phyloP scores from a whole-genome alignment of 2,113 vertebrate genomes.

The Tor tambroides region DNA sequence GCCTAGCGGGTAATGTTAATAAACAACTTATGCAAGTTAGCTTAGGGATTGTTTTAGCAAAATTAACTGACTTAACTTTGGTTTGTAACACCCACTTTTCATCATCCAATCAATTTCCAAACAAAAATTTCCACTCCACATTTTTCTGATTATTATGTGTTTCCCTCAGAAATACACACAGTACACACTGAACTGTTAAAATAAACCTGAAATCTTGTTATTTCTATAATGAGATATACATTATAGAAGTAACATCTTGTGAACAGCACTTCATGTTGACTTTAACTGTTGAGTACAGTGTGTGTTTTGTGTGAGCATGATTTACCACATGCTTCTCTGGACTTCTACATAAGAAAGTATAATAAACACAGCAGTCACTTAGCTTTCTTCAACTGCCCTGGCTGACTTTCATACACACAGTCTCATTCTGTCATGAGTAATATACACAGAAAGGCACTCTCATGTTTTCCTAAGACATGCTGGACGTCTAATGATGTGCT shows the following conservation, averaged over 20 bases:
- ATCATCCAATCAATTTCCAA: not conserved
- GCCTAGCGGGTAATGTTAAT: not conserved
- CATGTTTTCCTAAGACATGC: slow-evolving; percentile 21
- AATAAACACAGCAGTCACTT: slow-evolving; percentile 51
- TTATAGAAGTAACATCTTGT: not conserved
- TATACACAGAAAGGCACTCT: slow-evolving; percentile 37
- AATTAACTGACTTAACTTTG: not conserved
- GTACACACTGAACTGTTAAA: not conserved
- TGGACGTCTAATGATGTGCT: slow-evolving; percentile 32
- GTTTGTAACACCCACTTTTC: not conserved
- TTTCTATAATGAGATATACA: not conserved
- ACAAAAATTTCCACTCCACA: not conserved
- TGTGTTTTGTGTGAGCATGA: slow-evolving; percentile 21
- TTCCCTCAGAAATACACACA: not conserved
- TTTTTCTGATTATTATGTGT: not conserved
- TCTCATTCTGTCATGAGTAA: slow-evolving; percentile 14
- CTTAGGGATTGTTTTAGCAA: not conserved
- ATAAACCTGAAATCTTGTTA: not conserved
- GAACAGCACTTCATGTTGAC: not conserved
- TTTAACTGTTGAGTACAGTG: not conserved
- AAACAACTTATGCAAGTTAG: not conserved
- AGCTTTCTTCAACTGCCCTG: slow-evolving; percentile 10
- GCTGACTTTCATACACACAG: slow-evolving; percentile 18
- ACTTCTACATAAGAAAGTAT: slow-evolving; percentile 47
- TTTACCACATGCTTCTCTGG: slow-evolving; percentile 46